Base-by-base conservation (phyloP, 1,140 invertebrate species). In the Sarcophaga bullata region DNA sequence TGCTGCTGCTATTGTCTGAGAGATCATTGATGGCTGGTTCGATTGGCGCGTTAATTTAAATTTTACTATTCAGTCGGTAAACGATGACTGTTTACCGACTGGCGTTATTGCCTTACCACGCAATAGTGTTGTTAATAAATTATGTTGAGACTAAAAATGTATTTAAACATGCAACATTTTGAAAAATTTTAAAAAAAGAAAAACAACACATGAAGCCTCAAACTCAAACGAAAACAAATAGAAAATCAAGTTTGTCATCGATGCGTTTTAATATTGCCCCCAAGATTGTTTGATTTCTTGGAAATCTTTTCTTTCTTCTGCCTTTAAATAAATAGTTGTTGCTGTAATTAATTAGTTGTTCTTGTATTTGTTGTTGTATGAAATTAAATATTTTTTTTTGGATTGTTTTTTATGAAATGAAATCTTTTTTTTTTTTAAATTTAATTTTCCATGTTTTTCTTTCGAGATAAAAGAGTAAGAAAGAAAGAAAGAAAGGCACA, bases 61-160 rank as follows among this genome's bases (percentile, higher is more conserved):
- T 78, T 78, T 52, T 50, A 78, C 75, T 78, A 78, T 78, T 37
- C 25, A 37, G 1, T 37, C 25, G 25, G 25, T 37, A 37, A 68
- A 19, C 17, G 15, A 9, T 68, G 17, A 52, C 19, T 17, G 17
- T 68, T 19, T 78, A 37, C 1, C 4, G 25, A 37, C 25, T 8
- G 15, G 48, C 37, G 10, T 47, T 73, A 19, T 10, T 49, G 6
- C 13, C 17, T 78, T 50, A 49, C 75, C 75, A 78, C 75, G 75
- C 75, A 78, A 78, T 78, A 78, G 50, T 78, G 75, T 78, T 78
- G 75, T 78, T 78, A 78, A 78, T 78, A 78, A 78, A 78, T 78
- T 78, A 78, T 25, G 15, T 78, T 78, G 50, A 13, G 75, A 7
- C 49, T 49, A 50, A 78, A n/a, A 78, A 78, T 78, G 19, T 78